These are phyloP conservation scores for Parazoanthus atlanticus DNA, from an alignment of 92 coral and sea anemone species.

Conservation along the genomic window DNA sequence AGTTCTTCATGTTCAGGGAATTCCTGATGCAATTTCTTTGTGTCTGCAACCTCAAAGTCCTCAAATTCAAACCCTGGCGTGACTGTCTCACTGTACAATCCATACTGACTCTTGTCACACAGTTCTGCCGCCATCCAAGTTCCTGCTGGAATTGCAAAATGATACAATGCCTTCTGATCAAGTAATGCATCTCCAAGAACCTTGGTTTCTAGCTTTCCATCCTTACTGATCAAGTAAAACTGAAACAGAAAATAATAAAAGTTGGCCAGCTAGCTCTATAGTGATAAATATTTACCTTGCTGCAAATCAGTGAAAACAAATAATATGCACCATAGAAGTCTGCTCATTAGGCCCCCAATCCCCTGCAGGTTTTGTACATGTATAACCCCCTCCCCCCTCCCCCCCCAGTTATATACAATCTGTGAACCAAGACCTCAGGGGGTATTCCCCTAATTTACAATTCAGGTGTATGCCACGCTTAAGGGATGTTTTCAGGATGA, in stretches of 20 bases:
- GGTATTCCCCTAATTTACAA: too few relatives aligned
- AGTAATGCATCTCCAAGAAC: constrained; percentile 32
- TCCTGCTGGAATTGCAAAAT: constrained; percentile 38
- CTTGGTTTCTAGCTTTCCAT: constrained; percentile 5
- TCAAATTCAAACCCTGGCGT: constrained; percentile 39
- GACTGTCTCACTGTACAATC: constrained; percentile 28
- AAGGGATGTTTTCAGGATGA: too few relatives aligned
- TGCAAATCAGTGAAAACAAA: too few relatives aligned
- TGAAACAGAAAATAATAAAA: background rate
- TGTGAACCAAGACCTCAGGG: too few relatives aligned
- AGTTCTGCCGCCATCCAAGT: constrained; percentile 29
- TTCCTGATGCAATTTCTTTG: constrained; percentile 1
- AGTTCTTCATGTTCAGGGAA: constrained; percentile 32
- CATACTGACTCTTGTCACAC: constrained; percentile 33
- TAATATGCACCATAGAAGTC: too few relatives aligned
- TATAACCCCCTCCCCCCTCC: too few relatives aligned
- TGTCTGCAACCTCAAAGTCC: constrained; percentile 39
- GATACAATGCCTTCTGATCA: constrained; percentile 23
- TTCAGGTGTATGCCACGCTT: too few relatives aligned
- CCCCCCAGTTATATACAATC: too few relatives aligned
- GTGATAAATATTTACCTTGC: too few relatives aligned
- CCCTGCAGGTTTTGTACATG: too few relatives aligned
- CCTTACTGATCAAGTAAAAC: constrained; percentile 44
- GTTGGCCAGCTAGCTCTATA: background rate
- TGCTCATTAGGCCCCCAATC: too few relatives aligned